Evolutionary conservation across 2,888 invertebrate genomes (phyloP).

Genomic region (Glaucopsyche alexis): DNA sequence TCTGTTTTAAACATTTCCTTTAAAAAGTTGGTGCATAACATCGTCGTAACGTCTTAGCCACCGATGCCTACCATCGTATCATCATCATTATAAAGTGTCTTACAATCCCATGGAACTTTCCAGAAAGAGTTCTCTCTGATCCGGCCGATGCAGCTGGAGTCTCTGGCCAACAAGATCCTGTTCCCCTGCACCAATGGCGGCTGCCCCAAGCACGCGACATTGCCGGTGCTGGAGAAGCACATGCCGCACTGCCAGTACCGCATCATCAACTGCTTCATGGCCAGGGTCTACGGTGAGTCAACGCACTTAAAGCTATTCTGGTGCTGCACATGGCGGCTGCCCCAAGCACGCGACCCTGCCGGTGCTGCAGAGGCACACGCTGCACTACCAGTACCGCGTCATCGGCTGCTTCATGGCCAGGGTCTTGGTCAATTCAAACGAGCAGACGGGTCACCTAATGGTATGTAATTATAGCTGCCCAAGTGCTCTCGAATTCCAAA

Average conservation of each 20-base stretch:
- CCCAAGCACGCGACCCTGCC: constrained; percentile 75
- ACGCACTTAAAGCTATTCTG: no score
- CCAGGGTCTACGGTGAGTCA: constrained; percentile 70
- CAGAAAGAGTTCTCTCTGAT: constrained; percentile 79
- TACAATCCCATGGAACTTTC: constrained; percentile 37
- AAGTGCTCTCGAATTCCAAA: no score
- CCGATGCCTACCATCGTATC: no score
- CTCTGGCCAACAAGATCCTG: constrained; percentile 79
- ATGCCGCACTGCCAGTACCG: constrained; percentile 67
- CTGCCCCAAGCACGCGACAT: constrained; percentile 78
- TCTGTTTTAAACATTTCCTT: background rate
- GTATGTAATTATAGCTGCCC: no score
- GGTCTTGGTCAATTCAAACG: constrained; percentile 46
- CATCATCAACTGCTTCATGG: constrained; percentile 74
- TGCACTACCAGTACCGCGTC: constrained; percentile 67
- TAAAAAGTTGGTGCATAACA: background rate
- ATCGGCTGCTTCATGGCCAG: constrained; percentile 77
- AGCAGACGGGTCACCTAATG: no score
- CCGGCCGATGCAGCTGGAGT: constrained; percentile 78
- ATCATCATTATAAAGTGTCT: no score
- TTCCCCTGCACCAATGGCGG: constrained; percentile 80
- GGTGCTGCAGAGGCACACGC: constrained; percentile 73
- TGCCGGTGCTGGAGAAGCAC: constrained; percentile 76
- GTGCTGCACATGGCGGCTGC: constrained; percentile 77
- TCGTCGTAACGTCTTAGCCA: background rate